phyloP scores from a whole-genome alignment of 2,888 invertebrate genomes.

The Nyleta sp. region DNA sequence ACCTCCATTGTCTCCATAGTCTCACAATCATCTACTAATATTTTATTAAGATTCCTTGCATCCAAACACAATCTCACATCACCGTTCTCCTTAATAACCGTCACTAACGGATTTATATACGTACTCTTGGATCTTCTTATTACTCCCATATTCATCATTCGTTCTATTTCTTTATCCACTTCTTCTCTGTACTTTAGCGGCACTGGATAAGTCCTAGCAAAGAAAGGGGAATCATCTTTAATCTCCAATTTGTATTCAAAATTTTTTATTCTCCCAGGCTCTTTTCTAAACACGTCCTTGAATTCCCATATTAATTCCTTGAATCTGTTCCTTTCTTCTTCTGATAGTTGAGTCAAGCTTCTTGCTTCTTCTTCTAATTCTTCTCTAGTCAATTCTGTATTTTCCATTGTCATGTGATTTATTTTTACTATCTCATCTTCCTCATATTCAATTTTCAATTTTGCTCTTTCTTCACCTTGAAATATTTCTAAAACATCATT shows the following conservation, averaged over 20 bases:
- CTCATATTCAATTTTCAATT: background rate
- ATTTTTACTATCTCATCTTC: background rate
- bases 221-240: background rate
- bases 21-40: slow-evolving; percentile 10
- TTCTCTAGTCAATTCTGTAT: background rate
- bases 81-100: slow-evolving; percentile 7
- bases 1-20: background rate
- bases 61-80: no score
- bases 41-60: slow-evolving; percentile 14
- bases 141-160: slow-evolving; percentile 8
- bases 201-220: background rate
- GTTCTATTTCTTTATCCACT: no score
- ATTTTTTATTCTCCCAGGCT: background rate
- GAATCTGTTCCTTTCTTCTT: no score
- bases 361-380: background rate
- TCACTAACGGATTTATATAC: slow-evolving; percentile 12
- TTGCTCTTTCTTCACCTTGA: background rate
- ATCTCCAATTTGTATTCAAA: background rate
- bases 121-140: slow-evolving; percentile 8
- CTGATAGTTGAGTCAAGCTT: background rate
- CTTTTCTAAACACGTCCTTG: background rate
- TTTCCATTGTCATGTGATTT: no score
- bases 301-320: background rate
- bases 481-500: background rate
- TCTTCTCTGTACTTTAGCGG: slow-evolving; percentile 13